A percentile compares a stretch with the other conserved stretches of the same genome.
Evolutionary conservation across 2,797 vertebrate species (phyloP).

Genomic region (Oreochromis mossambicus): DNA sequence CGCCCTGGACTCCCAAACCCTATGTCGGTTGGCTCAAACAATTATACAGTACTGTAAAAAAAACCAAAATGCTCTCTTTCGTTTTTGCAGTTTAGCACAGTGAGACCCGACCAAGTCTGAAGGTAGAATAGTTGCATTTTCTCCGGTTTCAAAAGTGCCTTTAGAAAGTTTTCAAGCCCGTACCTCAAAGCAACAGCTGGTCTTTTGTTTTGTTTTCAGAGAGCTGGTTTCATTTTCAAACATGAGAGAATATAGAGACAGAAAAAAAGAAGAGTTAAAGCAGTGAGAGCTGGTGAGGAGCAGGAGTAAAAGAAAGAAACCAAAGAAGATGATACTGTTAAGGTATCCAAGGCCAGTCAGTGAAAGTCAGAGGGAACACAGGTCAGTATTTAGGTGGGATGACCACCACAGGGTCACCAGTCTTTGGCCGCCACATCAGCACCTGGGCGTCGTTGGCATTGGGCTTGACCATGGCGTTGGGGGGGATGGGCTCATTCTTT

Average conservation of each 20-base stretch:
- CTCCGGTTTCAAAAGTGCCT: conserved; percentile 70
- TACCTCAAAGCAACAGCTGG: conserved; percentile 16
- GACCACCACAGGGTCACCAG: conserved; percentile 86
- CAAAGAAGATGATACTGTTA: conserved; percentile 32
- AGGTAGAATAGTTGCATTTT: conserved; percentile 89
- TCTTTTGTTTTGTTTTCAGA: conserved; percentile 9
- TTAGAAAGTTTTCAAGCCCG: conserved; percentile 24
- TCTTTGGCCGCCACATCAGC: conserved; percentile 97
- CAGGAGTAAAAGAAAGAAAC: conserved; percentile 10
- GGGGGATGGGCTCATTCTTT: conserved; percentile 90
- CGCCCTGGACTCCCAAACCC: conserved; percentile 30
- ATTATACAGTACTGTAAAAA: conserved; percentile 39
- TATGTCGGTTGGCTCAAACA: conserved; percentile 4
- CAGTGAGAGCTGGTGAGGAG: conserved; percentile 46
- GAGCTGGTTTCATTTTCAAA: conserved; percentile 35
- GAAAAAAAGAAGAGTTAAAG: conserved; percentile 25
- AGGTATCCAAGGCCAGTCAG: conserved; percentile 64
- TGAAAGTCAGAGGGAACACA: conserved; percentile 26
- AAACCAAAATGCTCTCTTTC: not conserved
- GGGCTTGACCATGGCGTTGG: conserved; percentile 94
- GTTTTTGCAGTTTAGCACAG: conserved; percentile 83
- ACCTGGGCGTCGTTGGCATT: conserved; percentile 99
- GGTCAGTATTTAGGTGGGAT: conserved; percentile 90
- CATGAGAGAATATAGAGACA: conserved; percentile 21
- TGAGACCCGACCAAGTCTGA: conserved; percentile 83